phyloP scores from a whole-genome alignment of 2,888 invertebrate species.

The Cerastoderma edule region DNA sequence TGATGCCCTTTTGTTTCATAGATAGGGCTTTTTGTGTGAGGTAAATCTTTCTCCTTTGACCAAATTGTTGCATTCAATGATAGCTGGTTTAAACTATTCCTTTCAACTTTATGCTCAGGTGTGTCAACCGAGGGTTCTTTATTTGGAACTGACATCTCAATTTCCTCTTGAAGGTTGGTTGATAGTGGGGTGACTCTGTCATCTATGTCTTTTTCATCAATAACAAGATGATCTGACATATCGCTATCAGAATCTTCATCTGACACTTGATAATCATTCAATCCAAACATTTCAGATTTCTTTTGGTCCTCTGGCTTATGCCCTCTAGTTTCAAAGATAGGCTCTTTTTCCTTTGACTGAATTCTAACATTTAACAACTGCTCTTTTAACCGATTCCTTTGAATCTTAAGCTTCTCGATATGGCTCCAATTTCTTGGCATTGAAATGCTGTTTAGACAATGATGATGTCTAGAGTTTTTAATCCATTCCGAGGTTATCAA shows the following conservation, averaged over 20 bases:
- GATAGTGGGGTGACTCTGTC: not conserved
- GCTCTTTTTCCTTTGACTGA: not conserved
- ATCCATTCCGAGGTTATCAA: too few species aligned
- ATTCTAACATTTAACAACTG: not conserved
- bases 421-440: constrained; percentile 56
- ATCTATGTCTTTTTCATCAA: constrained; percentile 18
- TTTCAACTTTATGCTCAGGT: too few species aligned
- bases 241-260: constrained; percentile 12
- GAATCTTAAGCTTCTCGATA: constrained; percentile 43
- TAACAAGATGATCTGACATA: constrained; percentile 8
- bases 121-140: too few species aligned
- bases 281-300: too few species aligned
- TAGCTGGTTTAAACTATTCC: too few species aligned
- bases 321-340: not conserved
- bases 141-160: not conserved
- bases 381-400: constrained; percentile 35
- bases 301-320: too few species aligned
- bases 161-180: not conserved
- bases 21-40: too few species aligned
- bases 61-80: too few species aligned
- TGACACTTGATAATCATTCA: not conserved
- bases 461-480: too few species aligned
- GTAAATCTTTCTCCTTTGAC: too few species aligned
- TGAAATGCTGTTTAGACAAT: constrained; percentile 16
- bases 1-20: too few species aligned